Evolutionary conservation across 2,113 vertebrate species (phyloP).

Genomic region (Heterocephalus glaber): DNA sequence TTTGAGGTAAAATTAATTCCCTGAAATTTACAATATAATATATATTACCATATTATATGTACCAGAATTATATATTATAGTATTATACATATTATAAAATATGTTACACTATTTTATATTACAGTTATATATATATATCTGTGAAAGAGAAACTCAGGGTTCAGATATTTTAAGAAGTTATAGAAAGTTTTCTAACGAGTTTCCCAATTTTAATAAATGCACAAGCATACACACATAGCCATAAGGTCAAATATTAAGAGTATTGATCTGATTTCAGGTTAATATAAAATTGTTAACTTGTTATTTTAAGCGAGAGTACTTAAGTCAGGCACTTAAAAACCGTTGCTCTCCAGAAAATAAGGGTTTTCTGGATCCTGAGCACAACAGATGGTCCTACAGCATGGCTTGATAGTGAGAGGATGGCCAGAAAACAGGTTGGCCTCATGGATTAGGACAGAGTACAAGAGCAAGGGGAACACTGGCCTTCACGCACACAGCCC

Average conservation of each 20-base stretch:
- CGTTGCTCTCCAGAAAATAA: background rate
- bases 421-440: constrained; percentile 44
- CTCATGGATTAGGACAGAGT: constrained; percentile 49
- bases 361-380: constrained; percentile 32
- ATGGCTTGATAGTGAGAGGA: constrained; percentile 14
- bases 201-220: background rate
- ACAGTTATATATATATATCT: background rate
- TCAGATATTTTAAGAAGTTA: background rate
- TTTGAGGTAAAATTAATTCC: background rate
- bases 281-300: background rate
- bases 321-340: background rate
- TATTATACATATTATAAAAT: too few species aligned
- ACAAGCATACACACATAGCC: background rate
- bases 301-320: background rate
- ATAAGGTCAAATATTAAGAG: background rate
- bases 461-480: constrained; percentile 49
- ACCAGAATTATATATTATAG: background rate
- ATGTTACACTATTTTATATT: background rate
- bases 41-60: background rate
- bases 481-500: background rate
- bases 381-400: constrained; percentile 61
- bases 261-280: background rate
- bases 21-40: background rate
- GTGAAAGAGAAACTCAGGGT: background rate
- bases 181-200: background rate